Percentiles rank a stretch among this genome's conserved stretches.
These are phyloP conservation scores for Ptychochromis oligacanthus DNA, from an alignment of 2,113 vertebrate species.

Conservation along the genomic window DNA sequence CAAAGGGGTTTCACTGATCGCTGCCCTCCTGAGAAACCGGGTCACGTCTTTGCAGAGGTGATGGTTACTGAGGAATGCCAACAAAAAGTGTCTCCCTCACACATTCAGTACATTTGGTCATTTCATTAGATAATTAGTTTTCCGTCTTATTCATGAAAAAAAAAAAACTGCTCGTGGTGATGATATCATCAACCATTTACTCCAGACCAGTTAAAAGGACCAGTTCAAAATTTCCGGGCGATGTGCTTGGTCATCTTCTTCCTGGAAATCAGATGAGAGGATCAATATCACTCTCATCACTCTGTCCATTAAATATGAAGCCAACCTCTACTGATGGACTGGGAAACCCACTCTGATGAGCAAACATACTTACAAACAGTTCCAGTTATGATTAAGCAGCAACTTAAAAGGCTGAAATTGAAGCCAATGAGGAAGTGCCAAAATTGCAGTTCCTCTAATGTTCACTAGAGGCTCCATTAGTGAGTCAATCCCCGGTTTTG, in stretches of 20 bases:
- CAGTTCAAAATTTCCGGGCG: neutral
- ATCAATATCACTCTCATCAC: slow-evolving; percentile 29
- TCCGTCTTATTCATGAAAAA: too few species aligned
- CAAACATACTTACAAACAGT: neutral
- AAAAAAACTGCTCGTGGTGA: neutral
- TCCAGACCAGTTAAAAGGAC: slow-evolving; percentile 1
- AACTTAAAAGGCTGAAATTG: neutral
- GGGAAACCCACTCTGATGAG: neutral
- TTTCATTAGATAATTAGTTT: too few species aligned
- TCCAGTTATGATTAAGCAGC: neutral
- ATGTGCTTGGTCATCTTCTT: neutral
- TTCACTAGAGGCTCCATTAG: neutral
- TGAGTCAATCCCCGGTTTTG: neutral
- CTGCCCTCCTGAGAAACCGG: too few species aligned
- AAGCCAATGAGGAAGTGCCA: neutral
- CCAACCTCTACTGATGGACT: neutral
- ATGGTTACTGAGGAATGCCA: too few species aligned
- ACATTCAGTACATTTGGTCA: too few species aligned
- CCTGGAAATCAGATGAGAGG: neutral
- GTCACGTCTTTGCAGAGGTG: too few species aligned
- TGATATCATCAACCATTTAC: neutral
- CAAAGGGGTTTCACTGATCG: too few species aligned
- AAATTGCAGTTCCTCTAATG: neutral
- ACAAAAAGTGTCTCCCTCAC: too few species aligned
- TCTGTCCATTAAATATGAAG: slow-evolving; percentile 1